phyloP scores from a whole-genome alignment of 1,140 invertebrate genomes.

The Choristoneura fumiferana region DNA sequence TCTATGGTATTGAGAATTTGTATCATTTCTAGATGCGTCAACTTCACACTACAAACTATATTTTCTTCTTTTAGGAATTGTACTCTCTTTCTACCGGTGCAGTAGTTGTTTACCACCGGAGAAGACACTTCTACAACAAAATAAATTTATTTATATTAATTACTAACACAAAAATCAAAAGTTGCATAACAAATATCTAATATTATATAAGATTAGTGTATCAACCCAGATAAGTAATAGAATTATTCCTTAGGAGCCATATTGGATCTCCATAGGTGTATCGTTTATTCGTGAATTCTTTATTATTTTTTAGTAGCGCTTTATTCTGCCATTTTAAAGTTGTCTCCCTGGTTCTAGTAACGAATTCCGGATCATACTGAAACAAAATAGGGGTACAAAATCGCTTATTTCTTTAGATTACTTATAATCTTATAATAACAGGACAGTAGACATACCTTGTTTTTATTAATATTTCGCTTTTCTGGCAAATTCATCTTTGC shows the following conservation, averaged over 20 bases:
- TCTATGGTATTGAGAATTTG: slow-evolving; percentile 41
- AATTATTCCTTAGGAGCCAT: slow-evolving; percentile 47
- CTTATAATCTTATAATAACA: no score
- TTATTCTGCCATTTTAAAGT: slow-evolving; percentile 45
- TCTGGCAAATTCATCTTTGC: slow-evolving; percentile 79
- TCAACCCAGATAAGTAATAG: slow-evolving; percentile 45
- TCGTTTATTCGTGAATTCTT: slow-evolving; percentile 35
- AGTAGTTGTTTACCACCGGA: slow-evolving; percentile 52
- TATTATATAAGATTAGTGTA: not conserved
- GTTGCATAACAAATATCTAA: slow-evolving; percentile 3
- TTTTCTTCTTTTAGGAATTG: slow-evolving; percentile 56
- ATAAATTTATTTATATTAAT: slow-evolving; percentile 33
- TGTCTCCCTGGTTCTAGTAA: slow-evolving; percentile 17
- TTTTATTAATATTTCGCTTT: slow-evolving; percentile 34
- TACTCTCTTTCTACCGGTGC: slow-evolving; percentile 47
- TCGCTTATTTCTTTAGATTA: no score
- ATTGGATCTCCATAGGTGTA: slow-evolving; percentile 48
- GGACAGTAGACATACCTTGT: slow-evolving; percentile 27
- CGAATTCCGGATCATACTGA: slow-evolving; percentile 33
- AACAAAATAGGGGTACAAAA: slow-evolving; percentile 28
- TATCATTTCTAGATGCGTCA: slow-evolving; percentile 61
- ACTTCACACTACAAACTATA: slow-evolving; percentile 54
- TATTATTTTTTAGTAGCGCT: slow-evolving; percentile 13
- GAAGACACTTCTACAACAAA: slow-evolving; percentile 47
- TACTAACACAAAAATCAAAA: slow-evolving; percentile 8